These are phyloP conservation scores for Parelbella ahira DNA, from an alignment of 2,888 invertebrate genomes.

Conservation along the genomic window DNA sequence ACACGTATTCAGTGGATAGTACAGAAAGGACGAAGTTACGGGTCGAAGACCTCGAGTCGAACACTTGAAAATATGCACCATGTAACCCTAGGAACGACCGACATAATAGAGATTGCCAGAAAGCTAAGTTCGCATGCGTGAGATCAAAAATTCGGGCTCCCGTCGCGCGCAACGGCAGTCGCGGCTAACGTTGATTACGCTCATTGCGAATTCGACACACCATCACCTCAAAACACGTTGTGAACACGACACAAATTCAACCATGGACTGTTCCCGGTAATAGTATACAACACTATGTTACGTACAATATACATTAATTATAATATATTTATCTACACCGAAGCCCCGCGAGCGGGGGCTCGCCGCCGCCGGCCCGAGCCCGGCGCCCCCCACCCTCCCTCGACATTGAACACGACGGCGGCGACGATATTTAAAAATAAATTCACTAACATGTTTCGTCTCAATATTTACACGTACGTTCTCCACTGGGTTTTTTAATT, in stretches of 20 bases:
- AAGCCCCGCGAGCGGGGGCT: slow-evolving; percentile 17
- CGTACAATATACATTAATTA: slow-evolving; percentile 6
- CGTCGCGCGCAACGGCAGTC: not conserved
- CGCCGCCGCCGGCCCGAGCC: no score
- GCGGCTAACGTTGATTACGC: not conserved
- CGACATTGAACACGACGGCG: not conserved
- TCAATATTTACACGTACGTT: no score
- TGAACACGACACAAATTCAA: slow-evolving; percentile 2
- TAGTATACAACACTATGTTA: slow-evolving; percentile 6
- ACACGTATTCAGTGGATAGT: not conserved
- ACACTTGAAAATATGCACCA: slow-evolving; percentile 2
- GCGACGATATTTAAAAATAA: no score
- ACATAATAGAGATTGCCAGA: not conserved
- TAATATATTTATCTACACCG: slow-evolving; percentile 11
- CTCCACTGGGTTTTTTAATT: no score
- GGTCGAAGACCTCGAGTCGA: no score
- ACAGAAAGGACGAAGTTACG: not conserved
- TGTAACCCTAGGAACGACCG: slow-evolving; percentile 6
- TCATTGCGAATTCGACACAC: no score
- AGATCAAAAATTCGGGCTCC: slow-evolving; percentile 14
- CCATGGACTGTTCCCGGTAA: slow-evolving; percentile 9
- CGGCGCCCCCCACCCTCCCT: no score
- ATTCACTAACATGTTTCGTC: no score
- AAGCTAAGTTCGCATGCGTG: slow-evolving; percentile 6
- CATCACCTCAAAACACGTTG: not conserved